Base-by-base conservation (phyloP, 2,888 invertebrate species). In the Leucoptera coffeella region DNA sequence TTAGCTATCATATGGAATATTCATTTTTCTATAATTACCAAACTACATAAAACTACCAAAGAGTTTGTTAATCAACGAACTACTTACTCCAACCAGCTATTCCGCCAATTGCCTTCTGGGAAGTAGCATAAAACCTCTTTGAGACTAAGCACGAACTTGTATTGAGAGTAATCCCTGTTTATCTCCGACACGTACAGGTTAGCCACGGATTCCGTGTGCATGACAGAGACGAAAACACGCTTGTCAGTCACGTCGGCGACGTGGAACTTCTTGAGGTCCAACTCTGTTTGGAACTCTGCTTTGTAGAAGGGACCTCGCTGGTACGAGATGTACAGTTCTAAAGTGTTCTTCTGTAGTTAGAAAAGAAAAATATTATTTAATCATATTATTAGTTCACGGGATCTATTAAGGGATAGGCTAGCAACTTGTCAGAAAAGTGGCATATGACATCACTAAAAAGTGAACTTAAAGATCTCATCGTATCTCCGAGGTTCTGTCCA, bases 211-310 rank as follows among this genome's bases (percentile, higher is more conserved):
- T 82, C 78, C 1, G 79, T 77, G 54, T 91, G 89, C 50, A 84
- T 82, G 27, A 86, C 85, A 40, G 88, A 86, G 34, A 91, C 78
- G 47, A 93, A 81, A 34, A 87, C 78, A 56, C 85, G 76, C 40
- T 81, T 80, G 39, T 83, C 83, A 1, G 85, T 81, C 9, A 90
- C 86, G 48, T 93, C 92, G 1, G 85, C 86, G 26, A 93, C 78
- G 49, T 85, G 86, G 51, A 83, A 90, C 47, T 83, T 84, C 35
- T 49, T 62, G 7, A 74, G 48, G 29, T 78, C 74, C 25, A 82
- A 47, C 35, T 79, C 77, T 0, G 82, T 78, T 38, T 85, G 84
- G 46, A 93, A 91, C 34, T 80, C 71, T 1, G 90, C 87, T 39
- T 75, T 75, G 29, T 74, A 58, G 52, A 89, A 89, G 3, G 71